Evolutionary conservation across 2,888 invertebrate genomes (phyloP), one percentile per base, ranked within the genome.

Genomic region (Belgica antarctica): DNA sequence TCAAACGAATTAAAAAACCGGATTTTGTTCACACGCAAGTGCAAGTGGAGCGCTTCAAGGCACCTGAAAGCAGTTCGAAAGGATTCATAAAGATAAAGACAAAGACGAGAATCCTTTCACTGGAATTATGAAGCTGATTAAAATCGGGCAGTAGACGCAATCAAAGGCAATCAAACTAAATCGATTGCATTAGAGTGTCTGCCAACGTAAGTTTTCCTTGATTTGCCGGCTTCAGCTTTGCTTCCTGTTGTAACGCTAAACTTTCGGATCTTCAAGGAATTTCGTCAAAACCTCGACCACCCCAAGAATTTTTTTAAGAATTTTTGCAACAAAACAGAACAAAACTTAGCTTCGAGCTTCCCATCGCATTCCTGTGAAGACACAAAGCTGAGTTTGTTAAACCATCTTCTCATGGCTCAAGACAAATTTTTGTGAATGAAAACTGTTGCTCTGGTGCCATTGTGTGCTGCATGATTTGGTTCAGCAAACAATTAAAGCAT

Each of bases 1-100:
- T 41, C 22, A 17, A 24, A 63, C 17, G 15, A 62, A 62, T 28
- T 19, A 34, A 34, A 57, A 63, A 63, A 63, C 63, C 63, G 63
- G 63, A 63, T 63, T 63, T 63, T 36, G 41, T 63, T 63, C 63
- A 63, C 63, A 63, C 63, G 63, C 63, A 63, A 63, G 36, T 41
- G 41, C 41, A 41, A n/a, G 5, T 10, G 41, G 41, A 41, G 41
- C n/a, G 2, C 3, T 15, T 34, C 7, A 41, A 41, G n/a, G 10
- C 41, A 41, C n/a, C n/a, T n/a, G 15, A 15, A 41, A 41, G 41
- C 12, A 10, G 8, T 2, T 2, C 15, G 41, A 41, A 4, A 31
- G n/a, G 8, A 41, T 41, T 41, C n/a, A 41, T 41, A 10, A 41
- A 41, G 8, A 41, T 5, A 41, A n/a, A 41, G 8, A n/a, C n/a